Conservation (phyloP, 2,113 vertebrate species). For the Erythrolamprus reginae region DNA sequence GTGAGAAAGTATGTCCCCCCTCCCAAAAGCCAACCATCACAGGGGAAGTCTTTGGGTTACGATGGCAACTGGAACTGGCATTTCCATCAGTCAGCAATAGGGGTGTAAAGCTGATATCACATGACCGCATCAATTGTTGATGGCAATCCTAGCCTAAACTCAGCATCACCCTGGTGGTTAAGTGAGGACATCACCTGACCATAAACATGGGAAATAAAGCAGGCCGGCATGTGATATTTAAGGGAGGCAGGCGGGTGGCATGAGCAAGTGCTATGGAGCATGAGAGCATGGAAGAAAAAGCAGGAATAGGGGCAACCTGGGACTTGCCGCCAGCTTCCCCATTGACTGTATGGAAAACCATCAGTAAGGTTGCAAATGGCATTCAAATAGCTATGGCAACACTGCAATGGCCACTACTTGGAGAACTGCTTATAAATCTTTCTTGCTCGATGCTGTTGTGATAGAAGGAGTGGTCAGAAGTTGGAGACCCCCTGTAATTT, state of each 20-base stretch:
- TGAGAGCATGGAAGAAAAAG: background rate
- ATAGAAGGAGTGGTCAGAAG: background rate
- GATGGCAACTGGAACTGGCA: too few relatives aligned
- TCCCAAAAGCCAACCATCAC: too few relatives aligned
- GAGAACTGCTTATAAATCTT: background rate
- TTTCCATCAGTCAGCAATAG: background rate
- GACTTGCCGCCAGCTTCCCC: background rate
- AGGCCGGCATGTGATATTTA: background rate
- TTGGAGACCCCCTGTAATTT: background rate
- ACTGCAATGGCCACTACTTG: background rate
- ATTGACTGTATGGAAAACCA: background rate
- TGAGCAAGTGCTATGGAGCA: background rate
- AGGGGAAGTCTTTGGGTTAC: too few relatives aligned
- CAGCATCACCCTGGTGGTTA: background rate
- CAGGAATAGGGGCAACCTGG: background rate
- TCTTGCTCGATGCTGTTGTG: background rate
- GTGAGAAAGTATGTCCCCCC: too few relatives aligned
- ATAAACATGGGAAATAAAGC: background rate
- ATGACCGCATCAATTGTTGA: background rate
- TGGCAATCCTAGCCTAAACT: background rate
- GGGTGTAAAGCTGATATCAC: background rate
- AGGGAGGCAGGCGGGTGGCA: background rate
- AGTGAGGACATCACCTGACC: background rate
- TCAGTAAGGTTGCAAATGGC: background rate
- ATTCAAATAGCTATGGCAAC: background rate